Base-by-base conservation (phyloP, 2,888 invertebrate genomes). In the Pheosia gnoma region DNA sequence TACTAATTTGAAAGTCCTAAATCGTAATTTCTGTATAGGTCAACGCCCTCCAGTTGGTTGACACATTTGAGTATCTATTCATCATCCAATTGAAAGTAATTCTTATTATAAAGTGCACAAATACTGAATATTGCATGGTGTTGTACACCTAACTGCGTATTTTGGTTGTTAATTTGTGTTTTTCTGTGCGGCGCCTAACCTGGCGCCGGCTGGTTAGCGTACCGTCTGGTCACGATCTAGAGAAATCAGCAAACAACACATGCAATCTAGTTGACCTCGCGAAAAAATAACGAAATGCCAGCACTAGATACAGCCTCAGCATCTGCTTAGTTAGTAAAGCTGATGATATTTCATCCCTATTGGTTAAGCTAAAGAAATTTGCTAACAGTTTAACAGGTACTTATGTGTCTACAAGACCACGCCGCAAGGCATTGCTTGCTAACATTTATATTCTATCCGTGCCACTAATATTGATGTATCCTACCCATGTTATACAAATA, bases 211-310 rank as follows among this genome's bases (percentile, higher is more conserved):
- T 25, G 11, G 10, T 53, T 53, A 53, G 53, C 53, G 53, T 1
- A 5, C 10, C 37, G 53, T 37, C 53, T 53, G 53, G 53, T 53
- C 53, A 53, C 53, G 53, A 53, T 37, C 53, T 53, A 37, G 53
- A 37, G 53, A 53, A 53, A 53, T 53, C 53, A 37, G 53, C 37
- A 53, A 53, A 53, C 11, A 53, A 53, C 53, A 37, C 37, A 10
- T 37, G 37, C 5, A 53, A 36, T 53, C 11, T 37, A 37, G 53
- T 5, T 25, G 38, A 53, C 51, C n/a, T 5, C 5, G n/a, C 47
- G n/a, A n/a, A n/a, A n/a, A 47, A n/a, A 47, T 47, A 47, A 47
- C n/a, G n/a, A 47, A n/a, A 5, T n/a, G 47, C 11, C 47, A 47
- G n/a, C 47, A n/a, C 0, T 47, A 47, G 4, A n/a, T 47, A 11